phyloP scores from a whole-genome alignment of 2,888 invertebrate species.

The Tenodera sinensis region DNA sequence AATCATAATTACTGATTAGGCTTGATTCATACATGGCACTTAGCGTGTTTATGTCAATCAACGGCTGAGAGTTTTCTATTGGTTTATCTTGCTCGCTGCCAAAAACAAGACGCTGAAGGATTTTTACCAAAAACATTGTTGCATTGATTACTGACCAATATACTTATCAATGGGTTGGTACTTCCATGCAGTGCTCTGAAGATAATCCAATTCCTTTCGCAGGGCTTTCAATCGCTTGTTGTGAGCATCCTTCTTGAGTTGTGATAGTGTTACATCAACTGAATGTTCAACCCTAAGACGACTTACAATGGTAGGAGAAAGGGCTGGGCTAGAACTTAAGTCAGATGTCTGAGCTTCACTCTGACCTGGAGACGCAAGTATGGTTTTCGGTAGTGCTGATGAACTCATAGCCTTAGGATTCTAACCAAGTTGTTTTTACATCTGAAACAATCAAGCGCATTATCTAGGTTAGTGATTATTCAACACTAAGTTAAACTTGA shows the following conservation, averaged over 20 bases:
- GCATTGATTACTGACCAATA: constrained; percentile 49
- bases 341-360: constrained; percentile 43
- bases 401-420: constrained; percentile 39
- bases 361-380: constrained; percentile 40
- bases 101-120: background rate
- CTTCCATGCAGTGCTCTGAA: constrained; percentile 80
- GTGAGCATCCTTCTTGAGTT: constrained; percentile 62
- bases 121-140: constrained; percentile 2
- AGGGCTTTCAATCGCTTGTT: constrained; percentile 66
- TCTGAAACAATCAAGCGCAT: background rate
- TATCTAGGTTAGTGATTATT: background rate
- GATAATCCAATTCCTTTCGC: constrained; percentile 69
- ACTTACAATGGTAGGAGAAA: constrained; percentile 46
- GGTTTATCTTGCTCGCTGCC: background rate
- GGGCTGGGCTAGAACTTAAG: constrained; percentile 36
- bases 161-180: constrained; percentile 68
- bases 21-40: background rate
- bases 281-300: constrained; percentile 54
- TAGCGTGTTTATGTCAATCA: background rate
- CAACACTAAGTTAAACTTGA: background rate
- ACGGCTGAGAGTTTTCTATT: background rate
- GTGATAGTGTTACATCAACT: constrained; percentile 54
- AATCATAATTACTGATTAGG: background rate
- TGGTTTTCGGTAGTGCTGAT: constrained; percentile 40
- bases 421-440: background rate